A percentile compares a stretch with the other conserved stretches of the same genome.
These are phyloP conservation scores for Anthophora plumipes DNA, from an alignment of 2,888 invertebrate genomes.

Conservation along the genomic window DNA sequence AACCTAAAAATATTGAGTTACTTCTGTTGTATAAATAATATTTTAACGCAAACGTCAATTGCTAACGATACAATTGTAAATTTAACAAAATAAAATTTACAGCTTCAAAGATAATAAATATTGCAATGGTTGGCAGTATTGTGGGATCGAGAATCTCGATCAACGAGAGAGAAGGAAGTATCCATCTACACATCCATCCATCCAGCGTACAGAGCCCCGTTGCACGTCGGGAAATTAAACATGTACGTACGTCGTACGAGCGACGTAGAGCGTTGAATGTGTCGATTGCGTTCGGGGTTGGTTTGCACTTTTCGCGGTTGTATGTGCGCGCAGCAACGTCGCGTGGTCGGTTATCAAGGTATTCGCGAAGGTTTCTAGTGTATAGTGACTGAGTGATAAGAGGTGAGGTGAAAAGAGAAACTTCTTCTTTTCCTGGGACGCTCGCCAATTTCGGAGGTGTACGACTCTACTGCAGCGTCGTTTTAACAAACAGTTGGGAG, in stretches of 20 bases:
- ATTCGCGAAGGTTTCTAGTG: constrained; percentile 50
- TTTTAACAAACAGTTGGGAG: constrained; percentile 53
- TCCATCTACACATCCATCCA: constrained; percentile 71
- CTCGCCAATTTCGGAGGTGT: constrained; percentile 72
- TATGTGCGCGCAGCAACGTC: constrained; percentile 65
- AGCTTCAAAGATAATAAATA: background rate
- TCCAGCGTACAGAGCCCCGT: constrained; percentile 77
- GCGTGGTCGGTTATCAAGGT: constrained; percentile 63
- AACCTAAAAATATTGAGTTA: background rate
- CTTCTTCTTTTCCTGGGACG: constrained; percentile 76
- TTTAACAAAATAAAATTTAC: constrained; percentile 14
- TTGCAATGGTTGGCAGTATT: constrained; percentile 66
- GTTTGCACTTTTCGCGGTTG: constrained; percentile 58
- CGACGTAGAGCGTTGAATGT: constrained; percentile 75
- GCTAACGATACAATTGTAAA: constrained; percentile 4
- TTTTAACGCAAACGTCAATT: background rate
- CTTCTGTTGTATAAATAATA: background rate
- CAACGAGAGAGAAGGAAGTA: constrained; percentile 74
- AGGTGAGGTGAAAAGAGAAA: constrained; percentile 59
- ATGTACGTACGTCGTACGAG: constrained; percentile 80
- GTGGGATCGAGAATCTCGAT: constrained; percentile 70
- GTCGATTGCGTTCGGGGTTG: constrained; percentile 66
- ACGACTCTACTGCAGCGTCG: constrained; percentile 57
- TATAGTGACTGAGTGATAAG: constrained; percentile 58
- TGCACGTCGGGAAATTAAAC: constrained; percentile 81